Base-by-base conservation (phyloP, 2,797 vertebrate species). In the Dendrocincla tyrannina region DNA sequence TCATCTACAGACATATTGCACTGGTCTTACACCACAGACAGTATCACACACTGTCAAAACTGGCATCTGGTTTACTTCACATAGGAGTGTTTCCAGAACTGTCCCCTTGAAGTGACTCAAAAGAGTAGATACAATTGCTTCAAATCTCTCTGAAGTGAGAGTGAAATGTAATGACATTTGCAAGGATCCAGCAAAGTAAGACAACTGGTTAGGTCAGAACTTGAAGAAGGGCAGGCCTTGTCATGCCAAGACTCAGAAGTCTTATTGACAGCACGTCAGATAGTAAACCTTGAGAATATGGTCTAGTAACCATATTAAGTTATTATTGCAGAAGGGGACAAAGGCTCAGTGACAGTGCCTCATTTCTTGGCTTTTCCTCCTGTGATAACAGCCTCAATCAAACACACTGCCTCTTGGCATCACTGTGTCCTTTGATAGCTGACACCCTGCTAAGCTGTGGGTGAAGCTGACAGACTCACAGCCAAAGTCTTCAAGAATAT, bases 31-130 rank as follows among this genome's bases (percentile, higher is more conserved):
- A 77, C 12, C 37, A 64, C 68, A 72, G 56, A 81, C n/a, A 67
- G 10, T 28, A 70, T 79, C 82, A 72, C 47, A 89, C 33, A 7
- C 75, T 92, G 79, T 85, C 91, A 93, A 88, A 93, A 79, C 4
- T 28, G 55, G 69, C 86, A 82, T 90, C 88, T 97, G 94, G 39
- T 78, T 86, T 78, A 52, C 70, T 79, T 93, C 92, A 85, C 44
- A 46, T 13, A 11, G 39, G 53, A 91, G 37, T 19, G 22, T 76
- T 93, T 80, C 46, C 73, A 95, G 85, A 80, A 73, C 47, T 44
- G 59, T 78, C 41, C 89, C 35, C 79, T 86, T 64, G 33, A 66
- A 90, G 76, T 44, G 62, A 62, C 47, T 44, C 68, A 32, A 78
- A 75, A 55, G 39, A 49, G 42, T 28, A 41, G 74, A 90, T 13